Conservation (phyloP, 2,797 vertebrate species). For the Galaxias olidus region DNA sequence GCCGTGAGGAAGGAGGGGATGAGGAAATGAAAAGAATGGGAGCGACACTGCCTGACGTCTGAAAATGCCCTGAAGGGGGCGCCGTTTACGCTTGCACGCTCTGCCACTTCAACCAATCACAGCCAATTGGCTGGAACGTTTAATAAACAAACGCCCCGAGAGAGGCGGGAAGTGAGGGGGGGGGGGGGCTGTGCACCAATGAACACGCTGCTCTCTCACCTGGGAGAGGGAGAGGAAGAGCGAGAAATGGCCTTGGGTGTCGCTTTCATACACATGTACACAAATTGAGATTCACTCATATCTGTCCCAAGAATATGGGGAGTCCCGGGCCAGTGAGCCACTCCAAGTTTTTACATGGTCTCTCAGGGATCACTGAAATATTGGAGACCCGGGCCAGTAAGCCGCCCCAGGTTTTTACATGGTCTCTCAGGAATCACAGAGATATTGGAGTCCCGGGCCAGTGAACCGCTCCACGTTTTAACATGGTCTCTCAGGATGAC, state of each 20-base stretch:
- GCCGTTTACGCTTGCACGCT: conserved; percentile 48
- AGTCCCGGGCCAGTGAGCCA: too few relatives aligned
- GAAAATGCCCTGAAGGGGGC: conserved; percentile 51
- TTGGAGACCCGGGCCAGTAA: conserved; percentile 28
- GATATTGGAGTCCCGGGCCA: conserved; percentile 57
- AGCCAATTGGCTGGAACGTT: conserved; percentile 72
- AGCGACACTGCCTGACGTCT: not conserved
- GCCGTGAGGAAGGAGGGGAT: conserved; percentile 34
- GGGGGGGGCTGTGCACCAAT: conserved; percentile 77
- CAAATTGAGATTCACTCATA: conserved; percentile 67
- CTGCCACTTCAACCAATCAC: conserved; percentile 61
- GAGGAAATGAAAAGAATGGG: conserved; percentile 25
- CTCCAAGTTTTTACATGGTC: too few relatives aligned
- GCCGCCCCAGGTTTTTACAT: too few relatives aligned
- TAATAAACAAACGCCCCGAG: conserved; percentile 68
- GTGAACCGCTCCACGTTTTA: conserved; percentile 45
- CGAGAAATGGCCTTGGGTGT: conserved; percentile 63
- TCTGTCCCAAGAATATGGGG: conserved; percentile 61
- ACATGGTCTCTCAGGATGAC: conserved; percentile 32
- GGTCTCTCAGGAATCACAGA: too few relatives aligned
- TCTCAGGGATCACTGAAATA: not conserved
- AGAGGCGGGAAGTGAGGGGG: conserved; percentile 58
- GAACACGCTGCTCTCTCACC: conserved; percentile 58
- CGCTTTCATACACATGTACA: conserved; percentile 72
- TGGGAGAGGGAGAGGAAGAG: conserved; percentile 49